phyloP scores from a whole-genome alignment of 2,797 vertebrate species.

The Sebastes aleutianus region DNA sequence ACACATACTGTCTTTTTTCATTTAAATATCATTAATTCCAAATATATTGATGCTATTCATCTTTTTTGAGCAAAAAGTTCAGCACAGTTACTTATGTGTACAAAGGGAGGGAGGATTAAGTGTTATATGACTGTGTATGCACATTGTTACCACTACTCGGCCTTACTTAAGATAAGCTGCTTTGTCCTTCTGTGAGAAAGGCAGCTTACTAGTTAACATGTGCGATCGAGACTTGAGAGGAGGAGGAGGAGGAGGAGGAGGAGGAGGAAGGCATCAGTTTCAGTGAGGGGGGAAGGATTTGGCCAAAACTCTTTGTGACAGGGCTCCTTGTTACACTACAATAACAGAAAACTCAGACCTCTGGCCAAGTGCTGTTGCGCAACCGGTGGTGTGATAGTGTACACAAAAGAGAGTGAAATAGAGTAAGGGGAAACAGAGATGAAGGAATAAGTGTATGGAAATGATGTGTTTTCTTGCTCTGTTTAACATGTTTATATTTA shows the following conservation, averaged over 20 bases:
- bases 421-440: slow-evolving; percentile 40
- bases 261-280: slow-evolving; percentile 29
- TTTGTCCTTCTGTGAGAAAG: slow-evolving; percentile 25
- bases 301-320: slow-evolving; percentile 58
- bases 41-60: too few relatives aligned
- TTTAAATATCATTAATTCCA: too few relatives aligned
- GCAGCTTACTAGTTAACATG: slow-evolving; percentile 36
- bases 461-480: background rate
- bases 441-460: background rate
- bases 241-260: background rate
- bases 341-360: slow-evolving; percentile 67
- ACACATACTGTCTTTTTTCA: too few relatives aligned
- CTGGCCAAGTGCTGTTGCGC: slow-evolving; percentile 73
- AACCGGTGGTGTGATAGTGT: slow-evolving; percentile 70
- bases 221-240: slow-evolving; percentile 21
- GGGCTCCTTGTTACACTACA: slow-evolving; percentile 66
- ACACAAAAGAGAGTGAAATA: slow-evolving; percentile 54
- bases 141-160: background rate
- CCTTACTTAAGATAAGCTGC: slow-evolving; percentile 9
- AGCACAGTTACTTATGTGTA: background rate
- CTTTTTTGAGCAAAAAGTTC: too few relatives aligned
- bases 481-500: background rate
- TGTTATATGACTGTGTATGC: background rate
- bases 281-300: slow-evolving; percentile 32
- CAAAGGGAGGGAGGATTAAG: background rate